phyloP scores from a whole-genome alignment of 2,113 vertebrate genomes.

The Cebidichthys violaceus region DNA sequence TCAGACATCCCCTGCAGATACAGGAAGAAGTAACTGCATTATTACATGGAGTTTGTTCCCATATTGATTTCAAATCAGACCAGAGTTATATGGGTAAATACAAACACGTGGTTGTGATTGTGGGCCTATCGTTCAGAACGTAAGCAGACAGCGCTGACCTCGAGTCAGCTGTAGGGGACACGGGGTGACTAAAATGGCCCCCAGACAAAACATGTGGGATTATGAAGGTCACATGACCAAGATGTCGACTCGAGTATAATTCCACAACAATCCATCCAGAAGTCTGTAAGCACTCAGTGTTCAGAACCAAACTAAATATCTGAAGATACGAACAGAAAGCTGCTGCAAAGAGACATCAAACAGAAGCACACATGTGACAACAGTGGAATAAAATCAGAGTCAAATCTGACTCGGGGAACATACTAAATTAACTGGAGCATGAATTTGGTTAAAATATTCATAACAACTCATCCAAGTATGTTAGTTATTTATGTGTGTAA shows the following conservation, averaged over 20 bases:
- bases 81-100: not conserved
- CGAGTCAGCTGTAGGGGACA: slow-evolving; percentile 48
- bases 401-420: slow-evolving; percentile 13
- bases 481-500: slow-evolving; percentile 22
- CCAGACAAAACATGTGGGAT: slow-evolving; percentile 67
- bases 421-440: slow-evolving; percentile 39
- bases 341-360: slow-evolving; percentile 14
- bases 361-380: slow-evolving; percentile 12
- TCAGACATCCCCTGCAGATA: slow-evolving; percentile 89
- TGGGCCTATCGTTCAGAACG: not conserved
- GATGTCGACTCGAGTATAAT: slow-evolving; percentile 43
- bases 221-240: slow-evolving; percentile 47
- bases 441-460: slow-evolving; percentile 51
- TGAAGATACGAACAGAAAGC: not conserved
- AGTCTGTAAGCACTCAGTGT: slow-evolving; percentile 27
- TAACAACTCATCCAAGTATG: not conserved
- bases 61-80: not conserved
- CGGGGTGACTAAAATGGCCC: slow-evolving; percentile 50
- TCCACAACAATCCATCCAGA: slow-evolving; percentile 46
- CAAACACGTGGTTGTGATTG: slow-evolving; percentile 7
- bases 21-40: slow-evolving; percentile 2
- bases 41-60: not conserved
- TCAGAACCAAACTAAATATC: not conserved
- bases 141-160: slow-evolving; percentile 61
- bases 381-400: slow-evolving; percentile 12